phyloP scores from a whole-genome alignment of 2,113 vertebrate species.

The Rhinichthys klamathensis region DNA sequence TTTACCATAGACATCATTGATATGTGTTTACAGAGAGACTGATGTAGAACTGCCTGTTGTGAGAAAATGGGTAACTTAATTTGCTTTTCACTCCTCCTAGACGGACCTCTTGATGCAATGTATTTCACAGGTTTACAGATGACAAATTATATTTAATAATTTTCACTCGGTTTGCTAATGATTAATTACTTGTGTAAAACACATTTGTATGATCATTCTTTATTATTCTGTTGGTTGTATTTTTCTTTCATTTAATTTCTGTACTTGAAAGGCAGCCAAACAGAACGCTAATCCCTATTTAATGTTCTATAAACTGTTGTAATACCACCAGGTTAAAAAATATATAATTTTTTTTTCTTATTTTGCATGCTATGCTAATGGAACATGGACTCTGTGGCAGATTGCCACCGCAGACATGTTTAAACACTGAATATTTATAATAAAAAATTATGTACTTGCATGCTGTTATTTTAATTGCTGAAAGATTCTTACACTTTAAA shows the following conservation, averaged over 20 bases:
- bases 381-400: no score
- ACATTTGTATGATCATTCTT: slow-evolving; percentile 12
- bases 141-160: slow-evolving; percentile 23
- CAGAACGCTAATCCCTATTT: slow-evolving; percentile 20
- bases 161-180: neutral
- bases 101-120: slow-evolving; percentile 12
- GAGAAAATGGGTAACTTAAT: slow-evolving; percentile 14
- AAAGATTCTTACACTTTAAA: slow-evolving; percentile 1
- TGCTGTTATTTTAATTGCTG: neutral
- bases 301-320: neutral
- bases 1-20: slow-evolving; percentile 10
- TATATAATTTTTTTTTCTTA: neutral
- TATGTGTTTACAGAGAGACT: slow-evolving; percentile 45
- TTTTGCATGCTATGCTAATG: slow-evolving; percentile 46
- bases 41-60: neutral
- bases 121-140: slow-evolving; percentile 29
- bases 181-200: slow-evolving; percentile 19
- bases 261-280: slow-evolving; percentile 40
- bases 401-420: slow-evolving; percentile 53
- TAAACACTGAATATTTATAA: slow-evolving; percentile 71
- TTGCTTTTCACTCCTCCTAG: neutral
- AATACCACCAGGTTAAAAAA: slow-evolving; percentile 29
- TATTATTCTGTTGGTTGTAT: neutral
- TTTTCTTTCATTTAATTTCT: slow-evolving; percentile 4
- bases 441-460: slow-evolving; percentile 52